Percentiles rank a stretch among this genome's conserved stretches.
Conservation (phyloP, 1,140 invertebrate species). For the Macrotrachela quadricornifera region DNA sequence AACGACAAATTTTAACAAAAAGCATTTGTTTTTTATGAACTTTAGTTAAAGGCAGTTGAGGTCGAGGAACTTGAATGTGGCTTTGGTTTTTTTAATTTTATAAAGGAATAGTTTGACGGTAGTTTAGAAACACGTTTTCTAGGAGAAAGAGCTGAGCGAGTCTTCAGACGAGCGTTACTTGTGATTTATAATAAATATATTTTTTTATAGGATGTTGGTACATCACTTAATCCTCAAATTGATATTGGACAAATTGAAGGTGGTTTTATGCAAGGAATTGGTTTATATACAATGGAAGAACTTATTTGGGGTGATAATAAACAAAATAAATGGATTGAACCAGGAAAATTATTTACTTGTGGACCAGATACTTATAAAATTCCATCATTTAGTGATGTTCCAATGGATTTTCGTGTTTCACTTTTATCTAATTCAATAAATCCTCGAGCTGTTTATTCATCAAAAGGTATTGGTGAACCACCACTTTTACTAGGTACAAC, state of each 20-base stretch:
- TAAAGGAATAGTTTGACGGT: no score
- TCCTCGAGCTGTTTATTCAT: constrained; percentile 70
- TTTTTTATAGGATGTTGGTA: constrained; percentile 48
- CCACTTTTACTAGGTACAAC: constrained; percentile 67
- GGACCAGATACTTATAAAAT: constrained; percentile 83
- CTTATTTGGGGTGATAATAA: constrained; percentile 40
- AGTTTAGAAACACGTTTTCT: no score
- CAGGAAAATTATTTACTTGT: constrained; percentile 52
- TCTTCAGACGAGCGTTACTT: no score
- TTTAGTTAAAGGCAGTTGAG: no score
- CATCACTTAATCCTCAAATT: constrained; percentile 77
- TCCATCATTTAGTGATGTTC: constrained; percentile 65
- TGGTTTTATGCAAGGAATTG: constrained; percentile 68
- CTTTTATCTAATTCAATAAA: constrained; percentile 63
- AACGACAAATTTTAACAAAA: no score
- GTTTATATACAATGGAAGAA: constrained; percentile 70
- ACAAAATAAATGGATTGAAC: constrained; percentile 46
- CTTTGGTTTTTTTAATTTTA: no score
- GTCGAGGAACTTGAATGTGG: no score
- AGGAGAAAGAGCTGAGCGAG: no score
- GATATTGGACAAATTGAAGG: constrained; percentile 89
- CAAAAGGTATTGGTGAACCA: constrained; percentile 85
- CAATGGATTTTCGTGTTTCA: constrained; percentile 71
- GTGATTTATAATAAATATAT: no score
- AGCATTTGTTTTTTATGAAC: no score